Percentiles rank a stretch among this genome's conserved stretches.
Evolutionary conservation across 2,113 vertebrate species (phyloP).

Genomic region (human): GRCh38 chr5:90174501-90175000

Average conservation of each 20-base stretch:
- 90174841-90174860: background rate
- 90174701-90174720: background rate
- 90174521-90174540: background rate
- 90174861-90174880: background rate
- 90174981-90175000: background rate
- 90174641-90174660: background rate
- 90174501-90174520: background rate
- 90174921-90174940: background rate
- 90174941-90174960: background rate
- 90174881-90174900: background rate
- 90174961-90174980: background rate
- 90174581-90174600: background rate
- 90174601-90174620: background rate
- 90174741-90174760: background rate
- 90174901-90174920: background rate
- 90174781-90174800: background rate
- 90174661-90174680: background rate
- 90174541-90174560: background rate
- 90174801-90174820: background rate
- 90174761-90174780: background rate
- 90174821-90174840: background rate
- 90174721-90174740: background rate
- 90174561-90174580: background rate
- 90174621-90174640: background rate
- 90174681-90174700: background rate